Evolutionary conservation across 2,888 invertebrate species (phyloP).

Genomic region (Encarsia formosa): DNA sequence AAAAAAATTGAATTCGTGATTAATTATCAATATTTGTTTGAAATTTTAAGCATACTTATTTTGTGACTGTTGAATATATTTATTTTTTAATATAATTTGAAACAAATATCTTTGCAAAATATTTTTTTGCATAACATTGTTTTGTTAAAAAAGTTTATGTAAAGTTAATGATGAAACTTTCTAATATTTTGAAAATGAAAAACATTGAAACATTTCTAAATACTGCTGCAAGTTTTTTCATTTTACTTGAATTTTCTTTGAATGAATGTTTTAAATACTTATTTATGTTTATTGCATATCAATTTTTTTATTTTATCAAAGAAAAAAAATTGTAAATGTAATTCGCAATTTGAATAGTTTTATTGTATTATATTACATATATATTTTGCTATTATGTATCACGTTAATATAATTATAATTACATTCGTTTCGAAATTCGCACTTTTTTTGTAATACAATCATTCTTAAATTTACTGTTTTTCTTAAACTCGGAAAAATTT

Average conservation of each 20-base stretch:
- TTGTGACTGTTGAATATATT: too few relatives aligned
- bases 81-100: too few relatives aligned
- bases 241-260: not conserved
- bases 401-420: constrained; percentile 34
- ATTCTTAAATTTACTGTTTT: constrained; percentile 11
- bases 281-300: too few relatives aligned
- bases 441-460: constrained; percentile 9
- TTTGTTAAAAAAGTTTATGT: too few relatives aligned
- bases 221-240: not conserved
- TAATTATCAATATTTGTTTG: too few relatives aligned
- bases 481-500: constrained; percentile 17
- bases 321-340: not conserved
- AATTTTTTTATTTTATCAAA: too few relatives aligned
- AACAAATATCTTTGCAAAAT: too few relatives aligned
- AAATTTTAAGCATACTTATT: too few relatives aligned
- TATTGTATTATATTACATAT: constrained; percentile 42
- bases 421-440: constrained; percentile 16
- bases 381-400: constrained; percentile 42
- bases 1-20: too few relatives aligned
- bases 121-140: too few relatives aligned
- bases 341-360: constrained; percentile 19
- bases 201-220: not conserved
- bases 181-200: not conserved
- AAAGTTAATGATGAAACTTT: too few relatives aligned
- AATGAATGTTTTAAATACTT: too few relatives aligned